A percentile compares a stretch with the other conserved stretches of the same genome.
Conservation (phyloP, 64 coral and sea anemone species). For the Montipora sp. region DNA sequence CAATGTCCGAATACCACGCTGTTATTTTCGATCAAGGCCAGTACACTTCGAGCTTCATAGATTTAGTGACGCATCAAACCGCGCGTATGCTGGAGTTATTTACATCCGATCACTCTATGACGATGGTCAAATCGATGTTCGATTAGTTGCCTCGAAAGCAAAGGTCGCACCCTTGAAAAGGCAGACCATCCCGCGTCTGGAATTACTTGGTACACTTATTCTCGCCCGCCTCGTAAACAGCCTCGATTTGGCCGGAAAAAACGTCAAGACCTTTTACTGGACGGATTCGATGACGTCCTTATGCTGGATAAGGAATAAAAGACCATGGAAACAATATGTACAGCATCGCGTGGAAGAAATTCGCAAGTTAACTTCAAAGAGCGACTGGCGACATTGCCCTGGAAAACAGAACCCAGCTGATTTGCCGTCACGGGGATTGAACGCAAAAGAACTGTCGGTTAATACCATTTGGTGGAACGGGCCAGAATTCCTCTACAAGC, state of each 20-base stretch:
- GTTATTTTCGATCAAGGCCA: conserved; percentile 49
- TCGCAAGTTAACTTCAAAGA: background rate
- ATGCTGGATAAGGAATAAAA: conserved; percentile 48
- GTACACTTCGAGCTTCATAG: conserved; percentile 24
- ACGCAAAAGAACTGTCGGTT: background rate
- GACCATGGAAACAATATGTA: conserved; percentile 36
- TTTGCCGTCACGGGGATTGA: background rate
- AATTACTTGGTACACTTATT: conserved; percentile 50
- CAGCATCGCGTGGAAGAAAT: conserved; percentile 13
- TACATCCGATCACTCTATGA: conserved; percentile 47
- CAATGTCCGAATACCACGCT: conserved; percentile 46
- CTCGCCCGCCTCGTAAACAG: conserved; percentile 14
- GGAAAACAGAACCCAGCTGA: background rate
- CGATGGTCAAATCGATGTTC: conserved; percentile 33
- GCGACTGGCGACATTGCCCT: background rate
- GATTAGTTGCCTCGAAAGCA: conserved; percentile 59
- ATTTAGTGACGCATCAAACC: conserved; percentile 61
- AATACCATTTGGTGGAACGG: conserved; percentile 51
- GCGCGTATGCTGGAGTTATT: conserved; percentile 47
- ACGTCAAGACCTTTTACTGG: conserved; percentile 3
- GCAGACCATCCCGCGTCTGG: conserved; percentile 39
- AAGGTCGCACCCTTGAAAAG: conserved; percentile 38
- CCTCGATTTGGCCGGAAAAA: background rate
- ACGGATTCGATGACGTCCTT: background rate
- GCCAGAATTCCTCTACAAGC: conserved; percentile 5